Evolutionary conservation across 2,797 vertebrate genomes (phyloP).

Genomic region (Allobates femoralis): DNA sequence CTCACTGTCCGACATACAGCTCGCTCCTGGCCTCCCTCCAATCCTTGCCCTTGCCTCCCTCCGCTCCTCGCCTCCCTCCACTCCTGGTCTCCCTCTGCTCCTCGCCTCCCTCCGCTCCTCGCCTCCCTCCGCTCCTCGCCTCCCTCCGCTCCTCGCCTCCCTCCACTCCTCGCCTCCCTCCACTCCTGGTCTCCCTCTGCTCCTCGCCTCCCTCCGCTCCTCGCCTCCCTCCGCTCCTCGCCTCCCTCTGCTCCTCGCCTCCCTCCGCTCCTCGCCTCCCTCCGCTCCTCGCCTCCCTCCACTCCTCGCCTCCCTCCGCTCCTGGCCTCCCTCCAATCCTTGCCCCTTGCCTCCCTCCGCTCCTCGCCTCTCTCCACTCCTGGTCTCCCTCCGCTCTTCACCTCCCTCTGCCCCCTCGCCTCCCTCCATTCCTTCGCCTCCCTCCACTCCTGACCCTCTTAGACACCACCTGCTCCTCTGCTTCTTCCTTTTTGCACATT

Average conservation of each 20-base stretch:
- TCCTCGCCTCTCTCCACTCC: no score
- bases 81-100: neutral
- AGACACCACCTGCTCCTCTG: neutral
- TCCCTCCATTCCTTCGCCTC: neutral
- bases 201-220: neutral
- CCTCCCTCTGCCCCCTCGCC: no score
- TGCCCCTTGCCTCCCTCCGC: neutral
- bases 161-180: neutral
- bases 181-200: no score
- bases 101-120: neutral
- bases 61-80: no score
- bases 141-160: no score
- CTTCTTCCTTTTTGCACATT: no score
- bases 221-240: neutral
- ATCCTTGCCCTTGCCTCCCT: neutral
- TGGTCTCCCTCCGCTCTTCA: no score
- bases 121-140: neutral
- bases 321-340: neutral
- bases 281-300: neutral
- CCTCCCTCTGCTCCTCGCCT: slow-evolving; percentile 86
- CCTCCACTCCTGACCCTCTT: neutral
- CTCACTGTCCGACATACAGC: neutral
- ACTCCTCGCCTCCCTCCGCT: neutral
- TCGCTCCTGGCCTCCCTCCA: neutral
- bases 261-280: slow-evolving; percentile 78